phyloP scores from a whole-genome alignment of 2,113 vertebrate species.

The Macrotus californicus region DNA sequence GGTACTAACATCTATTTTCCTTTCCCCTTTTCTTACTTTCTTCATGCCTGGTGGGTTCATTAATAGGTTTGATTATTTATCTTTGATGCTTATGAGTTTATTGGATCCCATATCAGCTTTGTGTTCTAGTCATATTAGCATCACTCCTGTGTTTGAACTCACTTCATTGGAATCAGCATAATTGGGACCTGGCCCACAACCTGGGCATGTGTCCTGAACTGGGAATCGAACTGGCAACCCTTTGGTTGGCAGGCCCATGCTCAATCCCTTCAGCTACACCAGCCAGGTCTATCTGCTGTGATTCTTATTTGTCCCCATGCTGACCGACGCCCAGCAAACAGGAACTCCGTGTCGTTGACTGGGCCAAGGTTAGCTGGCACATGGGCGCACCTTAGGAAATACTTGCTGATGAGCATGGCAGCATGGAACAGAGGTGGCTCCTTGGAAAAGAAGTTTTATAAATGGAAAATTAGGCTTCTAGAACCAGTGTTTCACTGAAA shows the following conservation, averaged over 20 bases:
- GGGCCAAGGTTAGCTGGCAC: neutral
- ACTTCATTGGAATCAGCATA: neutral
- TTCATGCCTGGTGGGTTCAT: neutral
- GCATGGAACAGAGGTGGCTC: neutral
- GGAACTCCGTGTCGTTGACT: rapidly evolving
- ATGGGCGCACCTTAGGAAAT: rapidly evolving
- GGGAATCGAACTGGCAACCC: too few relatives aligned
- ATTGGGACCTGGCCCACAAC: neutral
- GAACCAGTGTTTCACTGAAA: neutral
- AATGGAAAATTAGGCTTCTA: neutral
- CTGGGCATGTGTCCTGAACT: too few relatives aligned
- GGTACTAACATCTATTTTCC: neutral
- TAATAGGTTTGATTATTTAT: constrained; percentile 16
- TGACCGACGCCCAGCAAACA: rapidly evolving
- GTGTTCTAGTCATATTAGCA: neutral
- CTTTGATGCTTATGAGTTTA: neutral
- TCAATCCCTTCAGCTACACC: too few relatives aligned
- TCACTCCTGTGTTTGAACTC: neutral
- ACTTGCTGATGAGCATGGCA: neutral
- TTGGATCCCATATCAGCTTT: neutral
- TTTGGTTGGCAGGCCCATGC: too few relatives aligned
- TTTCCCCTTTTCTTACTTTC: neutral
- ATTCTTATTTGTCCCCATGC: rapidly evolving
- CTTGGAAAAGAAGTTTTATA: constrained; percentile 8
- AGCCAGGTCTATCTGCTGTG: too few relatives aligned